Percentiles rank a stretch among this genome's conserved stretches.
Conservation (phyloP, 2,797 vertebrate genomes). For the Lutra lutra region DNA sequence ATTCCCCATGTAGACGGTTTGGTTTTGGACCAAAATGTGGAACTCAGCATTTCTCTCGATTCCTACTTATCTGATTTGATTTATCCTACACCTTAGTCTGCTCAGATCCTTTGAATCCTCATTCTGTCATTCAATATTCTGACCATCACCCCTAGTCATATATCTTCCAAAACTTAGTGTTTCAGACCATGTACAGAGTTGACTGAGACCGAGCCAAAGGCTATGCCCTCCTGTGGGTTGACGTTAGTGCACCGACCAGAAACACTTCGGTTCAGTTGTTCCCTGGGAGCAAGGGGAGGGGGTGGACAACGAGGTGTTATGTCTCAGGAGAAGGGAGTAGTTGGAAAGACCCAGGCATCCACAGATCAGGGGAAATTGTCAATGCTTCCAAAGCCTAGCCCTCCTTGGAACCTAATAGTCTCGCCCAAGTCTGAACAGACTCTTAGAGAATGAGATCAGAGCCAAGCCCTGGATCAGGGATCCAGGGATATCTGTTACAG, state of each 20-base stretch:
- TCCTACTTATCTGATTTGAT: background rate
- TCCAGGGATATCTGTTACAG: conserved; percentile 14
- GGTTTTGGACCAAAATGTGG: background rate
- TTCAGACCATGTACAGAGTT: background rate
- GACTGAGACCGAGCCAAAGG: background rate
- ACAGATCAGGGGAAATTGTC: background rate
- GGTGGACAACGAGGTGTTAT: background rate
- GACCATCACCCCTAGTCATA: background rate
- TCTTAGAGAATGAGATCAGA: background rate
- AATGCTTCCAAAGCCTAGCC: background rate
- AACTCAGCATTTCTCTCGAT: background rate
- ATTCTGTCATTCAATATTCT: background rate
- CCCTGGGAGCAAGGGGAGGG: background rate
- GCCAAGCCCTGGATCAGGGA: background rate
- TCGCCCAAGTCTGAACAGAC: conserved; percentile 15
- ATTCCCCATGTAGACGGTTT: background rate
- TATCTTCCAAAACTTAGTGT: background rate
- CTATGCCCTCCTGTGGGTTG: background rate
- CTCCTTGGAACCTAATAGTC: background rate
- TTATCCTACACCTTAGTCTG: background rate
- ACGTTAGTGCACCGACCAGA: background rate
- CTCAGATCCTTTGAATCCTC: background rate
- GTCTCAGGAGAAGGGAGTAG: background rate
- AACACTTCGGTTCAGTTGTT: background rate
- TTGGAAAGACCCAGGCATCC: background rate